Evolutionary conservation across 2,113 vertebrate species (phyloP).

Genomic region (Pitta sordida): DNA sequence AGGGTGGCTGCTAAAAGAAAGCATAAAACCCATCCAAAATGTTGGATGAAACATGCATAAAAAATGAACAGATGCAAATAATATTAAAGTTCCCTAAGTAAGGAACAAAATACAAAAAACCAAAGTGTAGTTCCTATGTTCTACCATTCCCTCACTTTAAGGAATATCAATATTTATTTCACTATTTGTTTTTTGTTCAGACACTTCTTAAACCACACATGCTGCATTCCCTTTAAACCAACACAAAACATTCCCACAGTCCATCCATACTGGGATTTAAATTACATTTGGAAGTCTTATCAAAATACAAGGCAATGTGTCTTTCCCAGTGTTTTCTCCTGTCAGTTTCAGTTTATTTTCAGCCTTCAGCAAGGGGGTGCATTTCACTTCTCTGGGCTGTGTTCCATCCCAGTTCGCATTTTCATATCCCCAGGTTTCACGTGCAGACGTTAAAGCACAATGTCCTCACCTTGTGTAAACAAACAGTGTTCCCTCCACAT

Average conservation of each 20-base stretch:
- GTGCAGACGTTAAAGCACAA: background rate
- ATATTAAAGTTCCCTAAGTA: background rate
- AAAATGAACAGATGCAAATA: background rate
- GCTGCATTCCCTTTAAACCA: background rate
- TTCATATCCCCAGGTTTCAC: background rate
- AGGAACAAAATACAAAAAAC: background rate
- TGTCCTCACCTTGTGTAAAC: constrained; percentile 88
- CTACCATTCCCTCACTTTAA: background rate
- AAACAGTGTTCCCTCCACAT: constrained; percentile 94
- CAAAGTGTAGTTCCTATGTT: background rate
- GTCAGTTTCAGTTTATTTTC: background rate
- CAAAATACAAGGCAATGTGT: background rate
- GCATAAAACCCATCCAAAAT: background rate
- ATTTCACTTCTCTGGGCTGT: background rate
- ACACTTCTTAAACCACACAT: background rate
- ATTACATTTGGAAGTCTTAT: background rate
- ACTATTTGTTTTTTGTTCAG: background rate
- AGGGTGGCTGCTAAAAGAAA: background rate
- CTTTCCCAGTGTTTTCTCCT: background rate
- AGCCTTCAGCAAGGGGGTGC: background rate
- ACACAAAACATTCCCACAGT: background rate
- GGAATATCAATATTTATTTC: background rate
- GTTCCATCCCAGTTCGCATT: background rate
- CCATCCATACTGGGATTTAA: background rate
- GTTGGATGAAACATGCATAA: background rate